Base-by-base conservation (phyloP, 2,888 invertebrate genomes). In the Drosophila vallismaia region DNA sequence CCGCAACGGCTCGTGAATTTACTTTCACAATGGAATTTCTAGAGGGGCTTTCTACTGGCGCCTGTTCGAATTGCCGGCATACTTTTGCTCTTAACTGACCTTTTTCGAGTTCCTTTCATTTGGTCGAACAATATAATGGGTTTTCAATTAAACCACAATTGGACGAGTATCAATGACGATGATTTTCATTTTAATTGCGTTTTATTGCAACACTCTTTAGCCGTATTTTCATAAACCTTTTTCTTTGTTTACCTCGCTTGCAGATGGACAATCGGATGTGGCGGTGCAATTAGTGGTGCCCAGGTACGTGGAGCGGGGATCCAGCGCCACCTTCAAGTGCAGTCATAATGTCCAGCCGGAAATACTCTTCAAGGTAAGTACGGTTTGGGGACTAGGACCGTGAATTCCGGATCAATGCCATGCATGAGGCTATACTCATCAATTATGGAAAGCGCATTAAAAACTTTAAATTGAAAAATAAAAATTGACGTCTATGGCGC, bases 291-390 rank as follows among this genome's bases (percentile, higher is more conserved):
- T 95, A 84, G 93, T 94, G 86, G 94, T 94, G 91, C 95, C 94
- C 79, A 93, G 94, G 80, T 96, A 95, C 92, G 95, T 95, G 75
- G 94, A 94, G 70, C 93, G 94, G 79, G 95, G 95, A 58, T 94
- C 94, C 63, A 94, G 95, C 74, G 96, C 95, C 76, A 93, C 94
- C 50, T 92, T 96, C 74, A 94, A 94, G 88, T 96, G 96, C 93
- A 93, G 94, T 73, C 96, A 96, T 92, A 95, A 95, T 91, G 95
- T 96, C 66, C 93, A 94, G 50, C 94, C 94, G 46, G 94, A 95
- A 87, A 93, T 95, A 80, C 93, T 96, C 59, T 95, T 96, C 93
- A 96, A 96, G 92, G 95, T 96, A 81, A 95, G 95, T 66, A 28
- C 28, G 28, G 6, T 28, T 5, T 4, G 28, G 36, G 5, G 64